Evolutionary conservation across 2,113 vertebrate species (phyloP), one percentile per base, ranked within the genome.

Genomic region (Sceloporus tristichus): DNA sequence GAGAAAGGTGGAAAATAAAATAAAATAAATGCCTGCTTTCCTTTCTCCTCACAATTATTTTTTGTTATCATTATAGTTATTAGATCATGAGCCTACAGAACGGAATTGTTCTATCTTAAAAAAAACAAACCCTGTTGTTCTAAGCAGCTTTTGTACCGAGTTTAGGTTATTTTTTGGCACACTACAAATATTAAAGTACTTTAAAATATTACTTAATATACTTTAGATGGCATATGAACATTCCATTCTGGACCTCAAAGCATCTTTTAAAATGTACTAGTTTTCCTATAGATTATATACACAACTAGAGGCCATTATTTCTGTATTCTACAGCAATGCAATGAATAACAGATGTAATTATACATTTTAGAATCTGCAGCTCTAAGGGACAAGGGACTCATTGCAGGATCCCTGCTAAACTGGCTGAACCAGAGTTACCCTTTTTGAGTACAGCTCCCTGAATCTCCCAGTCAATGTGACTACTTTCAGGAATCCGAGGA

Each of bases 261-360:
- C 65, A 59, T 92, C 85, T 95, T 91, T 92, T 85, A 91, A 91
- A 88, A 87, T 90, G 68, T 88, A 59, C 66, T 92, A 10, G 27
- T 92, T 94, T 94, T 96, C 94, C 88, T 89, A 88, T 79, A 83
- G n/a, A 76, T 66, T 85, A 71, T 68, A 90, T 38, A 4, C 73
- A 86, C 81, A 89, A 91, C 87, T 79, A 86, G 2, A 82, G 85
- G 86, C 16, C 80, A 73, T 94, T 90, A 54, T 88, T 93, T 93
- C 87, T 92, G n/a, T 90, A 88, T 82, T 85, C 93, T 92, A 84
- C 82, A 77, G 88, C 88, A 91, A 91, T 68, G 86, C 9, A 84
- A 19, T 59, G 79, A 85, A 91, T 27, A 1, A 82, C 7, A 27
- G 62, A 42, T 70, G 1, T 53, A 56, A 18, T 54, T 53, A 8